phyloP scores from a whole-genome alignment of 1,140 invertebrate genomes.

The Drosophila guanche region DNA sequence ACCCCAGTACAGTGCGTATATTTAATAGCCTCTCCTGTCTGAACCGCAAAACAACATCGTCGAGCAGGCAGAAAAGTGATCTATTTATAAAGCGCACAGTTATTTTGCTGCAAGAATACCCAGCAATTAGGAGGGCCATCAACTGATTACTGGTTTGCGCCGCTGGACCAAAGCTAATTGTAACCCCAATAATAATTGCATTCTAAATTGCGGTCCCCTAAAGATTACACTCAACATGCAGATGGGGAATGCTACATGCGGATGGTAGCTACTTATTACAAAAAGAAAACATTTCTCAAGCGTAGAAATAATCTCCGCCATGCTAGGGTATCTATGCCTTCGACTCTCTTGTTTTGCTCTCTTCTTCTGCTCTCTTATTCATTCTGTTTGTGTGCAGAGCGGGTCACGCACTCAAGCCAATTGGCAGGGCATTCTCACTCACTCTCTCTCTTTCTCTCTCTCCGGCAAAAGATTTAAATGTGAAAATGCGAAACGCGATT shows the following conservation, averaged over 20 bases:
- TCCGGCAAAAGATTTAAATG: conserved; percentile 14
- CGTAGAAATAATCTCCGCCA: too few species aligned
- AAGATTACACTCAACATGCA: too few species aligned
- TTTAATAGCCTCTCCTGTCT: too few species aligned
- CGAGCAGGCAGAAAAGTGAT: conserved; percentile 9
- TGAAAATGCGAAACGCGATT: conserved; percentile 46
- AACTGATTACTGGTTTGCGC: conserved; percentile 28
- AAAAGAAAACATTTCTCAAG: too few species aligned
- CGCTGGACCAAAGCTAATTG: conserved; percentile 19
- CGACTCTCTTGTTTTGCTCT: too few species aligned
- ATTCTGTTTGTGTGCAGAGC: conserved; percentile 31
- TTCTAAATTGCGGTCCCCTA: not conserved
- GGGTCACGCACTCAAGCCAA: conserved; percentile 45
- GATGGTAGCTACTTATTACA: too few species aligned
- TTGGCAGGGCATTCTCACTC: conserved; percentile 38
- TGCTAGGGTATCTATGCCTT: too few species aligned
- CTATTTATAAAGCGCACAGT: conserved; percentile 42
- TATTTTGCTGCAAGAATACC: conserved; percentile 25
- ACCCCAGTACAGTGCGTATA: too few species aligned
- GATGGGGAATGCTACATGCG: too few species aligned
- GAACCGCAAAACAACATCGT: conserved; percentile 4
- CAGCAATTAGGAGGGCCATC: conserved; percentile 23
- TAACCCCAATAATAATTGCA: conserved; percentile 10
- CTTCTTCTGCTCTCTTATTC: too few species aligned
- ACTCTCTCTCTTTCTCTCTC: not conserved